phyloP scores from a whole-genome alignment of 1,140 invertebrate species.

The Leucophenga varia region DNA sequence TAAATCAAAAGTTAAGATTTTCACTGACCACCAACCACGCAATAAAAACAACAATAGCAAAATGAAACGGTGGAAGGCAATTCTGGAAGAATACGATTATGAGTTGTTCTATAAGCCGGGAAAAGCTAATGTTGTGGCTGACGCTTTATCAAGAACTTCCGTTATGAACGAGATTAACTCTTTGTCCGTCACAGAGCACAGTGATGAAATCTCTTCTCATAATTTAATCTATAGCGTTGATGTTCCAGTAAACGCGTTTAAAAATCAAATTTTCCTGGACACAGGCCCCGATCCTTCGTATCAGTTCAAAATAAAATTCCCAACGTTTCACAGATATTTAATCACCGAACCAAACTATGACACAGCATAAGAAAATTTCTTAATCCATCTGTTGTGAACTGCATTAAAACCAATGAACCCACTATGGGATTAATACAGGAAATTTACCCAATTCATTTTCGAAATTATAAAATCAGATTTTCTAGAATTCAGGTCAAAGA shows the following conservation, averaged over 20 bases:
- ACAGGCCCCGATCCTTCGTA: background rate
- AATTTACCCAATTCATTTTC: constrained; percentile 7
- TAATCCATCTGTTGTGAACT: constrained; percentile 7
- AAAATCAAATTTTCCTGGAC: constrained; percentile 12
- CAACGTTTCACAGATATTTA: constrained; percentile 5
- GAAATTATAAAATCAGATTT: no score
- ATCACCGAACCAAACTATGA: background rate
- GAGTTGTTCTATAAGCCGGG: no score
- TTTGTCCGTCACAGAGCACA: no score
- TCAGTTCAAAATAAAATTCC: constrained; percentile 6
- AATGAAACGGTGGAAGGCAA: no score
- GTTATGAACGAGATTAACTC: no score
- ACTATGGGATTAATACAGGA: constrained; percentile 6
- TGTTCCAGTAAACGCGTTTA: constrained; percentile 1
- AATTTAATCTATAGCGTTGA: constrained; percentile 3
- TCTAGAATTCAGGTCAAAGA: no score
- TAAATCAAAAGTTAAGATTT: no score
- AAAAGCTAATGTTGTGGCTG: background rate
- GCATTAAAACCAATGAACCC: background rate
- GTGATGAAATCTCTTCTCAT: no score
- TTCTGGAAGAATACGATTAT: no score
- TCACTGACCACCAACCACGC: no score
- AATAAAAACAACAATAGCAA: no score
- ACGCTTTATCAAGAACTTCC: background rate
- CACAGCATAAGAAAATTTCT: constrained; percentile 5